Conservation (phyloP, 2,113 vertebrate genomes). For the Burhinus oedicnemus region DNA sequence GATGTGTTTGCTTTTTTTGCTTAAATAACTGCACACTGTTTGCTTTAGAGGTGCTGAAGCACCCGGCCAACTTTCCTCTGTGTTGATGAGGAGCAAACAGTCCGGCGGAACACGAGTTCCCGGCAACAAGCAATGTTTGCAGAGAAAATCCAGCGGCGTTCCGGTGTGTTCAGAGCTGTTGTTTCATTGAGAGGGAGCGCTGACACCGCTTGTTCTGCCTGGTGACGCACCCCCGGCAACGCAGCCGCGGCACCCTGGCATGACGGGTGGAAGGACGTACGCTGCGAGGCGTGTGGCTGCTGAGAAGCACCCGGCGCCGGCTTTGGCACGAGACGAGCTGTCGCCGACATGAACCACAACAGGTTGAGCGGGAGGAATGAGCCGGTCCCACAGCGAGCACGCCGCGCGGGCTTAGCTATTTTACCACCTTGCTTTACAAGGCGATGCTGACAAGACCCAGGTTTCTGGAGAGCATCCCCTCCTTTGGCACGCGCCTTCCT, state of each 20-base stretch:
- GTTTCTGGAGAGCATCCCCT: neutral
- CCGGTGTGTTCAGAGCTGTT: neutral
- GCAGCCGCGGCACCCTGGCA: neutral
- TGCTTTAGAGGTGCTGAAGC: neutral
- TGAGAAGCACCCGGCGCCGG: fast-evolving
- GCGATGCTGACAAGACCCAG: fast-evolving
- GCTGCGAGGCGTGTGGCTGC: neutral
- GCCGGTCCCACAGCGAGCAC: neutral
- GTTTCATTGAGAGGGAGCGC: fast-evolving
- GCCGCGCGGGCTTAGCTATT: fast-evolving
- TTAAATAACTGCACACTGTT: neutral
- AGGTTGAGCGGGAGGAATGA: neutral
- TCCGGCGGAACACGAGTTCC: neutral
- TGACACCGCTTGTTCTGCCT: neutral
- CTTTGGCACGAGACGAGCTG: neutral
- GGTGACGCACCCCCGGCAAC: neutral
- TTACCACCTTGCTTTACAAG: too few species aligned
- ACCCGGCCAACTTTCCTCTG: neutral
- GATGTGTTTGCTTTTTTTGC: conserved; percentile 9
- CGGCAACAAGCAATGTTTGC: neutral
- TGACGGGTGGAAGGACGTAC: fast-evolving
- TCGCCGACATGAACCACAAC: fast-evolving
- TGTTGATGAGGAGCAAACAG: conserved; percentile 42
- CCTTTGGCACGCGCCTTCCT: neutral
- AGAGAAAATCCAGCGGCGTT: neutral